phyloP scores from a whole-genome alignment of 2,888 invertebrate genomes.

The Himalopsyche kuldschensis region DNA sequence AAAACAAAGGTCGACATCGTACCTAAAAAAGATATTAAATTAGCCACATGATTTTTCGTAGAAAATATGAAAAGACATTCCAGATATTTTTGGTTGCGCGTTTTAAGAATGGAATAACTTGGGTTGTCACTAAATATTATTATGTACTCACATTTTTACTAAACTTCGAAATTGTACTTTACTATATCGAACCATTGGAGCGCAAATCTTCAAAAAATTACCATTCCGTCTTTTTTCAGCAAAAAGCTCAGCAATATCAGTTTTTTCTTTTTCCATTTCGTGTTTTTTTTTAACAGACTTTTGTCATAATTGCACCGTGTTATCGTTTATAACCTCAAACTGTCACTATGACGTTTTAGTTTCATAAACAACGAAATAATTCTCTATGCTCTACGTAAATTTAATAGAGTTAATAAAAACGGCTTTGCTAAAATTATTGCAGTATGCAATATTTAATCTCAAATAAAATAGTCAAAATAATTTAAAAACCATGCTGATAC shows the following conservation, averaged over 20 bases:
- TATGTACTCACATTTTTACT: conserved; percentile 51
- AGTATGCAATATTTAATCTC: too few relatives aligned
- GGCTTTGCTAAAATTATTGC: too few relatives aligned
- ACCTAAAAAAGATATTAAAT: conserved; percentile 53
- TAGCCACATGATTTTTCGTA: too few relatives aligned
- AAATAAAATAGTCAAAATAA: too few relatives aligned
- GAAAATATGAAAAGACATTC: background rate
- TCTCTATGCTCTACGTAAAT: too few relatives aligned
- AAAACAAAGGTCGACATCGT: conserved; percentile 86
- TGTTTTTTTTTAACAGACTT: background rate
- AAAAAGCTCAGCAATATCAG: conserved; percentile 68
- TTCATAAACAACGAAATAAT: too few relatives aligned
- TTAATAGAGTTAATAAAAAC: too few relatives aligned
- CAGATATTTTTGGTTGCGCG: too few relatives aligned
- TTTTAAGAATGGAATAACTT: background rate
- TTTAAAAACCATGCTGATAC: too few relatives aligned
- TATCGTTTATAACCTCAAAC: background rate
- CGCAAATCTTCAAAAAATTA: conserved; percentile 75
- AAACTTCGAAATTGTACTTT: conserved; percentile 56
- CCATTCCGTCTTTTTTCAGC: conserved; percentile 54
- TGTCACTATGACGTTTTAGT: background rate
- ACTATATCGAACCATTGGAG: conserved; percentile 96
- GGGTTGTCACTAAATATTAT: background rate
- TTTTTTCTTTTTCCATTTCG: conserved; percentile 41
- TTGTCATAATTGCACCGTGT: background rate